A percentile compares a stretch with the other conserved stretches of the same genome.
These are phyloP conservation scores for Hyalella azteca DNA, from an alignment of 2,888 invertebrate genomes.

Conservation along the genomic window DNA sequence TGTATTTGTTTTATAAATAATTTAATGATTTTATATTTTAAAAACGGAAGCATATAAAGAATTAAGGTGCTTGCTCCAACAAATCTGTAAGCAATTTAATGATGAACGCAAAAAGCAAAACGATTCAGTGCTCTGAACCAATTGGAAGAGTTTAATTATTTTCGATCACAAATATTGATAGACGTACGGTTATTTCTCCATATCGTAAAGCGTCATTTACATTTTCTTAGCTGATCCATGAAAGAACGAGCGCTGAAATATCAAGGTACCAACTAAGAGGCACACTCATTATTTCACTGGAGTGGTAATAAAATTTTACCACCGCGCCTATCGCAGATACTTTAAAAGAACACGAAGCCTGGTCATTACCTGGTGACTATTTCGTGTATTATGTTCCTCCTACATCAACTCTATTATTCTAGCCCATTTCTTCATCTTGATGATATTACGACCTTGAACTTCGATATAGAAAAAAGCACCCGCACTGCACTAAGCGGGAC, in stretches of 20 bases:
- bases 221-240: too few species aligned
- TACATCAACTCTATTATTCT: constrained; percentile 3
- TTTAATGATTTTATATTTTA: too few species aligned
- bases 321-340: background rate
- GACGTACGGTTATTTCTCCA: too few species aligned
- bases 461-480: background rate
- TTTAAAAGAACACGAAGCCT: background rate
- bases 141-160: too few species aligned
- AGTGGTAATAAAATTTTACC: background rate
- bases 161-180: too few species aligned
- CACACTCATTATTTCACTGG: background rate
- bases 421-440: constrained; percentile 12
- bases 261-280: background rate
- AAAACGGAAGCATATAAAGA: too few species aligned
- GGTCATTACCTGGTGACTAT: background rate
- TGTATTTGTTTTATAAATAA: too few species aligned
- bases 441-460: constrained; percentile 34
- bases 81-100: too few species aligned
- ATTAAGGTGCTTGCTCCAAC: too few species aligned
- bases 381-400: background rate
- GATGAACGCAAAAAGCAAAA: too few species aligned
- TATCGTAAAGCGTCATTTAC: too few species aligned
- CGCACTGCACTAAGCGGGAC: background rate
- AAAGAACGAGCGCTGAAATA: background rate
- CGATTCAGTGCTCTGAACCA: too few species aligned